A percentile compares a stretch with the other conserved stretches of the same genome.
phyloP scores from a whole-genome alignment of 2,797 vertebrate species.

The Eulemur coronatus region DNA sequence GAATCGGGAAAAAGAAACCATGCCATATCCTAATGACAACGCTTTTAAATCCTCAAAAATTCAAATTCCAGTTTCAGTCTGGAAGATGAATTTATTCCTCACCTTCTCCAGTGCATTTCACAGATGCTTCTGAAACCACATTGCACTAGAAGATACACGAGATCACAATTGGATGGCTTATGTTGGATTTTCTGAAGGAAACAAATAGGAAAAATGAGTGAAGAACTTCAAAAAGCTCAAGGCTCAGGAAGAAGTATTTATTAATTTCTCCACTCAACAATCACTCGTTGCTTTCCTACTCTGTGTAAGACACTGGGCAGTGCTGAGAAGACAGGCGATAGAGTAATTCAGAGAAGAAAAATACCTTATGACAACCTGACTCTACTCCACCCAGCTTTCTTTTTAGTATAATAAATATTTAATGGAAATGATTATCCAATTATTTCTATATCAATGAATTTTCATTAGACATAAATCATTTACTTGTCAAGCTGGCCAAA shows the following conservation, averaged over 20 bases:
- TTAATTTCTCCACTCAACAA: neutral
- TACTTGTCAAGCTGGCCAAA: constrained; percentile 8
- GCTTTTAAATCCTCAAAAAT: neutral
- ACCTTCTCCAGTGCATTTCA: too few species aligned
- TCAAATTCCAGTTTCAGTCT: neutral
- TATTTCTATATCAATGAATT: constrained; percentile 78
- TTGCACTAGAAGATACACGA: neutral
- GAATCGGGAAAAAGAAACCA: neutral
- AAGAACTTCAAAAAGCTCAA: neutral
- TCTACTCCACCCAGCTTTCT: constrained; percentile 79
- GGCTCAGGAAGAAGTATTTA: neutral
- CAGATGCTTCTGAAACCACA: neutral
- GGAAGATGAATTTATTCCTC: neutral
- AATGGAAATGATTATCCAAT: constrained; percentile 70
- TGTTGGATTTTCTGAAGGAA: neutral
- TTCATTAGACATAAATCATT: constrained; percentile 62
- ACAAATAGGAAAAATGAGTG: neutral
- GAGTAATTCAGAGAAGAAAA: neutral
- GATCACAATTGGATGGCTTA: neutral
- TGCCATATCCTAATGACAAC: neutral
- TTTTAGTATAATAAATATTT: constrained; percentile 73
- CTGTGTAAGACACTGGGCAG: neutral
- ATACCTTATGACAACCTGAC: constrained; percentile 53
- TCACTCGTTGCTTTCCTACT: neutral
- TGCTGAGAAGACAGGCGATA: neutral